Conservation (phyloP, 2,888 invertebrate species). For the Cremastinae sp. region DNA sequence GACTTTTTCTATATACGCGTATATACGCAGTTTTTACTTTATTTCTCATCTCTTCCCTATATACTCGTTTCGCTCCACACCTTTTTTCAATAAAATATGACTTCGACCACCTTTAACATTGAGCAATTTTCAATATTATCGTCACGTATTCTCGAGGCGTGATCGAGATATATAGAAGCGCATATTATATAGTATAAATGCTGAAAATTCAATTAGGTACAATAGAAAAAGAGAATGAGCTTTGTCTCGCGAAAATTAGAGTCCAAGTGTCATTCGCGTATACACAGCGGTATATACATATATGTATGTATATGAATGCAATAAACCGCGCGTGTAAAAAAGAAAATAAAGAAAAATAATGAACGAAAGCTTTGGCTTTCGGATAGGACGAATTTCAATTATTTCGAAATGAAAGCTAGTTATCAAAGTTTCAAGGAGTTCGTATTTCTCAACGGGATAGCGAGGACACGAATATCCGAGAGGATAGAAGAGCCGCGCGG, state of each 20-base stretch:
- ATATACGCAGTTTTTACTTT: no score
- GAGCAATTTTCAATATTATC: constrained; percentile 44
- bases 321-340: no score
- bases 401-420: no score
- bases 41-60: no score
- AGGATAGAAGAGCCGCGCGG: no score
- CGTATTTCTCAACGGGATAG: not conserved
- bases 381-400: no score
- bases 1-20: constrained; percentile 24
- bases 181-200: not conserved
- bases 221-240: not conserved
- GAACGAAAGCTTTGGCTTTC: no score
- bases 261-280: not conserved
- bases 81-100: constrained; percentile 54
- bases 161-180: not conserved
- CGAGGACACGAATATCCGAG: not conserved
- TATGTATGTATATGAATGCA: no score
- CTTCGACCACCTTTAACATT: constrained; percentile 49
- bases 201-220: not conserved
- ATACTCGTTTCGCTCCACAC: not conserved
- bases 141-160: constrained; percentile 3
- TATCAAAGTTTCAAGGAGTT: no score
- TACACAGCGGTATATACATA: no score
- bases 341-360: no score
- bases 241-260: not conserved